These are phyloP conservation scores for Plusia festucae DNA, from an alignment of 2,888 invertebrate species.

Conservation along the genomic window DNA sequence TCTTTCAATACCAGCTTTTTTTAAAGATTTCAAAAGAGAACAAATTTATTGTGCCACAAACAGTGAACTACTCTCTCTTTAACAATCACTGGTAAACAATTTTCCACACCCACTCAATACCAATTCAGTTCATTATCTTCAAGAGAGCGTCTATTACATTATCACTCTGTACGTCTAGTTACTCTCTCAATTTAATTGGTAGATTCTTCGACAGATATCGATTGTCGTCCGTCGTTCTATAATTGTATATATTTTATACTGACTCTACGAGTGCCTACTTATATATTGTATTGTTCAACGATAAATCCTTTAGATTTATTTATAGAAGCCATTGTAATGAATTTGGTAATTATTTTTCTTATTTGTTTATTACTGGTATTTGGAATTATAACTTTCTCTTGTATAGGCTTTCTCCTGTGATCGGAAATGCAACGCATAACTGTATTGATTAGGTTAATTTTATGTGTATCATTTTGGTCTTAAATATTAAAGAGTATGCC, in stretches of 20 bases:
- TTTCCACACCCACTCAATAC: background rate
- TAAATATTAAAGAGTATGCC: no score
- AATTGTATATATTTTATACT: conserved; percentile 48
- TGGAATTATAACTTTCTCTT: background rate
- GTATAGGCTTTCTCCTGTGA: background rate
- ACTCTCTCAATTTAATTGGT: conserved; percentile 82
- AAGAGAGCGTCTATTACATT: conserved; percentile 49
- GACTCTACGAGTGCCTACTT: conserved; percentile 14
- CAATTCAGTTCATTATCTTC: background rate
- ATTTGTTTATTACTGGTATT: conserved; percentile 27
- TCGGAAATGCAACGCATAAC: background rate
- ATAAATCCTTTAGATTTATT: conserved; percentile 57
- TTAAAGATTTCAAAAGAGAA: no score
- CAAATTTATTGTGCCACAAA: background rate
- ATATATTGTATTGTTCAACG: conserved; percentile 46
- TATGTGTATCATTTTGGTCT: no score
- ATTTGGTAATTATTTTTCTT: conserved; percentile 49
- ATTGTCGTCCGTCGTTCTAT: conserved; percentile 55
- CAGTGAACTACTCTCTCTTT: background rate
- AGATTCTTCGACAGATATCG: conserved; percentile 79
- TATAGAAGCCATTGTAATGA: conserved; percentile 36
- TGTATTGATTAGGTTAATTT: background rate
- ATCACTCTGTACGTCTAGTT: conserved; percentile 67
- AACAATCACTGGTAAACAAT: background rate
- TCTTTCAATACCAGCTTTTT: no score